Base-by-base conservation (phyloP, 1,140 invertebrate species). In the Aphelinus certus region DNA sequence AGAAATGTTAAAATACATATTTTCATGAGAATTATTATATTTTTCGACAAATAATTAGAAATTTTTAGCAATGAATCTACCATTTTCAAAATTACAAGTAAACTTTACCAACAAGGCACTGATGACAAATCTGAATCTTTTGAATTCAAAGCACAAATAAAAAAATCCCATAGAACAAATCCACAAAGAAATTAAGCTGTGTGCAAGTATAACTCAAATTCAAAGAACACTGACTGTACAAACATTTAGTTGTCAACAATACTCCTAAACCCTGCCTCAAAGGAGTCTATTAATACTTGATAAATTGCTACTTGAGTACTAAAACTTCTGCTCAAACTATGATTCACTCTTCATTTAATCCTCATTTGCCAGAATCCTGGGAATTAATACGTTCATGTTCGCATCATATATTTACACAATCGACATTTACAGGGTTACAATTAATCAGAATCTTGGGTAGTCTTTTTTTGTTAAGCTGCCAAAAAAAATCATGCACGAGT, bases 341-440 rank as follows among this genome's bases (percentile, higher is more conserved):
- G 26, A 64, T 5, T 64, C 53, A 43, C 69, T 70, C 26, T 46
- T 65, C 45, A 4, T 48, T 42, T 64, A 68, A 70, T 9, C 43
- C 57, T 9, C 48, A 68, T 49, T 64, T 51, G 57, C 67, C 53
- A 51, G 48, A 42, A 75, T 70, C 64, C 49, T 47, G 10, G 65
- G 53, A 76, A 71, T 68, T n/a, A 71, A 71, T 68, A 72, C 49
- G 65, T 47, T 9, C 53, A 47, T 48, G 57, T 53, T 65, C 55
- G 51, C 9, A 70, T 48, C 65, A 55, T 66, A 71, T 76, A 76
- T 76, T 67, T 72, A 76, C 75, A 76, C 45, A 72, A 72, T 76
- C 56, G 63, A 76, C 64, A 76, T 76, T 66, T 76, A 76, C 69
- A 76, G 63, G 69, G 65, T 71, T 71, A 68, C 57, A 72, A 56